phyloP scores from a whole-genome alignment of 2,888 invertebrate species.

The Polia nebulosa region DNA sequence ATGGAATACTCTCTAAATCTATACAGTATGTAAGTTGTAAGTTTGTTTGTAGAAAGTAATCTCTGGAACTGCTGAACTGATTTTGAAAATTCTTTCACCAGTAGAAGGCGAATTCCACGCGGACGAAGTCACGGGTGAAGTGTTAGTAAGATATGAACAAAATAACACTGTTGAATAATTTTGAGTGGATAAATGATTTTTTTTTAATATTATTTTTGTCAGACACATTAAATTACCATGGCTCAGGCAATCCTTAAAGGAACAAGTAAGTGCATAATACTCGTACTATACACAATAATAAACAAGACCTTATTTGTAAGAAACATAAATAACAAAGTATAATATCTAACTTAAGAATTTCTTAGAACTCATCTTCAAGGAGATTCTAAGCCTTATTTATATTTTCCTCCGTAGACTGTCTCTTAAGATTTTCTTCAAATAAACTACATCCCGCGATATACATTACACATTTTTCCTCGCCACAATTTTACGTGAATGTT shows the following conservation, averaged over 20 bases:
- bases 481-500: constrained; percentile 66
- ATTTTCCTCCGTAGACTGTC: constrained; percentile 41
- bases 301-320: not conserved
- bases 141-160: too few species aligned
- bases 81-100: too few species aligned
- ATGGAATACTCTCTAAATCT: too few species aligned
- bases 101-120: too few species aligned
- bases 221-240: not conserved
- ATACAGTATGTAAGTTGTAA: too few species aligned
- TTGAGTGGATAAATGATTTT: too few species aligned
- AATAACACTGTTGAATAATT: too few species aligned
- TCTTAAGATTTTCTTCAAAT: constrained; percentile 63
- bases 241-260: not conserved
- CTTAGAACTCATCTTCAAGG: constrained; percentile 42
- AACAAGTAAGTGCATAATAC: not conserved
- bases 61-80: too few species aligned
- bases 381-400: constrained; percentile 58
- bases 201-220: too few species aligned
- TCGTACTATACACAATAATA: not conserved
- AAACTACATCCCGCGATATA: constrained; percentile 59
- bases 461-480: constrained; percentile 64
- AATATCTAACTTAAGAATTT: constrained; percentile 18
- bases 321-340: constrained; percentile 7
- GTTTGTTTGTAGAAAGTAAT: too few species aligned
- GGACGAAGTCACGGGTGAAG: too few species aligned